These are phyloP conservation scores for Tamias sibiricus DNA, from an alignment of 2,113 vertebrate species.

Conservation along the genomic window DNA sequence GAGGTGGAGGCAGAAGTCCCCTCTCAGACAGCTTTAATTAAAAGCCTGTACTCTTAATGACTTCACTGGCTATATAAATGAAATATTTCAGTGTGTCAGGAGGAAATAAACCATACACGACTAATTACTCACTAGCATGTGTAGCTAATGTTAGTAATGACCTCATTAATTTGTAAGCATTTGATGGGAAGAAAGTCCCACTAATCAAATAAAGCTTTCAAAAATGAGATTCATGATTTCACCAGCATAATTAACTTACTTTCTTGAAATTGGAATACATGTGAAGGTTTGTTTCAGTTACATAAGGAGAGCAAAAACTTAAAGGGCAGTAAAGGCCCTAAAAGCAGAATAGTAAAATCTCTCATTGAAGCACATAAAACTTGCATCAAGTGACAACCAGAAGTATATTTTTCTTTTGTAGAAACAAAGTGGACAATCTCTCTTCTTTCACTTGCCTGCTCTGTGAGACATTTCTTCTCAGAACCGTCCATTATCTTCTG, in stretches of 20 bases:
- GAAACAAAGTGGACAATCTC: neutral
- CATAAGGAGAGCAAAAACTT: neutral
- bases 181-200: neutral
- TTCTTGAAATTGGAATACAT: neutral
- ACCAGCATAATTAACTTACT: neutral
- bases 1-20: neutral
- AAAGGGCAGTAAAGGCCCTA: neutral
- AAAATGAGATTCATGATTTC: neutral
- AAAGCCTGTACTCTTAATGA: neutral
- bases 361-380: neutral
- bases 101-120: neutral
- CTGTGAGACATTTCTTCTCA: too few species aligned
- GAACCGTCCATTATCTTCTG: neutral
- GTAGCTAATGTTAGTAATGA: neutral
- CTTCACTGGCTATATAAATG: neutral
- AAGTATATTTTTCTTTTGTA: neutral
- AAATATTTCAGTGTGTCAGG: neutral
- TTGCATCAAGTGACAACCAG: neutral
- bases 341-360: neutral
- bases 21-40: neutral
- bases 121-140: neutral
- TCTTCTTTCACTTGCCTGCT: neutral
- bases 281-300: neutral
- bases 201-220: neutral
- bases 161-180: neutral